Conservation (phyloP, 2,113 vertebrate species). For the Saguinus midas region DNA sequence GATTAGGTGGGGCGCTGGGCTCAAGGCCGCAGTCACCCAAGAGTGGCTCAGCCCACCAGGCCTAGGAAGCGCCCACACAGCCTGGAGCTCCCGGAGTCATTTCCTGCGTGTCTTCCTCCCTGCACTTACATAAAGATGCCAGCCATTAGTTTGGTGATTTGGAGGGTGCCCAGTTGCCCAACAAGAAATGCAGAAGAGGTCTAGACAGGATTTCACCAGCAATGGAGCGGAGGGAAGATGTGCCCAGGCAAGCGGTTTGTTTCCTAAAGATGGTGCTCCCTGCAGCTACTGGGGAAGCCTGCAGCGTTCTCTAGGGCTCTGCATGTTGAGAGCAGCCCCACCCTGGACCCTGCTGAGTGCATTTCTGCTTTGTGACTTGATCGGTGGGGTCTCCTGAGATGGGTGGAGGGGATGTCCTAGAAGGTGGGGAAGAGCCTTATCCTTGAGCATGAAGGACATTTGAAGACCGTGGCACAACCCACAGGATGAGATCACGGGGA, state of each 20-base stretch:
- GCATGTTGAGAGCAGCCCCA: rapidly evolving
- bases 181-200: not conserved
- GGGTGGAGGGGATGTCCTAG: not conserved
- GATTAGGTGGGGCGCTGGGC: not conserved
- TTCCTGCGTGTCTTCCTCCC: rapidly evolving
- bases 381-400: not conserved
- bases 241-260: not conserved
- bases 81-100: not conserved
- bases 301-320: too few relatives aligned
- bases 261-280: not conserved
- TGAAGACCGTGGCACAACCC: not conserved
- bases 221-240: rapidly evolving
- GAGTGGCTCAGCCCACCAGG: not conserved
- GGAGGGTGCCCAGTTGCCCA: not conserved
- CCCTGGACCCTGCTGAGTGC: rapidly evolving
- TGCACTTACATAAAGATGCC: rapidly evolving
- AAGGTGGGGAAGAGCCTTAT: not conserved
- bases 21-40: rapidly evolving
- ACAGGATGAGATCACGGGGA: not conserved
- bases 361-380: not conserved
- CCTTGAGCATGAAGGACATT: not conserved
- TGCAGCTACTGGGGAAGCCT: not conserved
- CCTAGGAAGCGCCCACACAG: not conserved
- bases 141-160: rapidly evolving
- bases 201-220: not conserved